A percentile compares a stretch with the other conserved stretches of the same genome.
phyloP scores from a whole-genome alignment of 1,140 invertebrate genomes.

The Drusus annulatus region DNA sequence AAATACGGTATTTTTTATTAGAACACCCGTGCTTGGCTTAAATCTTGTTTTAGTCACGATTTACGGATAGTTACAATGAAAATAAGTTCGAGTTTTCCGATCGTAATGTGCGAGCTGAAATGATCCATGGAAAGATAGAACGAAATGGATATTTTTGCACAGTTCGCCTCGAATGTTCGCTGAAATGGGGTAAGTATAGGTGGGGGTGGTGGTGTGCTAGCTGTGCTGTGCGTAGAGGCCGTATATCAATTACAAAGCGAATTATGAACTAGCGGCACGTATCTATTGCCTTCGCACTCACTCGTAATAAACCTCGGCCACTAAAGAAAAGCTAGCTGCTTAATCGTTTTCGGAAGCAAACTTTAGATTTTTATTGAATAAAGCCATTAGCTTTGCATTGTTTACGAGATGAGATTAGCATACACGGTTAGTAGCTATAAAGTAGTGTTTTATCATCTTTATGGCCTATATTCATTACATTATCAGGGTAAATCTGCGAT shows the following conservation, averaged over 20 bases:
- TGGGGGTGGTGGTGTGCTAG: no score
- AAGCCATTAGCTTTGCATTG: constrained; percentile 22
- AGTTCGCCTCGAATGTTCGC: not conserved
- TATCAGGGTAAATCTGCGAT: no score
- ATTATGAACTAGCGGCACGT: constrained; percentile 35
- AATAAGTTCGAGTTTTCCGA: not conserved
- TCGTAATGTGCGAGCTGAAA: not conserved
- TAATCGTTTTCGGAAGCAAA: constrained; percentile 24
- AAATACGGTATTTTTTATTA: not conserved
- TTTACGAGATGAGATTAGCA: constrained; percentile 11
- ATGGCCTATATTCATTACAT: no score
- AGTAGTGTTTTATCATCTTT: no score
- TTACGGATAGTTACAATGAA: constrained; percentile 14
- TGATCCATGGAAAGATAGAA: not conserved
- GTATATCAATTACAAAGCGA: constrained; percentile 40
- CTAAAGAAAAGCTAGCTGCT: not conserved
- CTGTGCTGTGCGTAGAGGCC: constrained; percentile 35
- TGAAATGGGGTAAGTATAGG: not conserved
- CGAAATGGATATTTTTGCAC: not conserved
- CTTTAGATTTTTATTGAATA: constrained; percentile 32
- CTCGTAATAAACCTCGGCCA: not conserved
- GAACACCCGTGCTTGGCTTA: not conserved
- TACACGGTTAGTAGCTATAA: not conserved
- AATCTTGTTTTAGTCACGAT: not conserved
- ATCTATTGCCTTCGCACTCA: constrained; percentile 16